These are phyloP conservation scores for Drosophila prolongata DNA, from an alignment of 2,888 invertebrate species.

Conservation along the genomic window DNA sequence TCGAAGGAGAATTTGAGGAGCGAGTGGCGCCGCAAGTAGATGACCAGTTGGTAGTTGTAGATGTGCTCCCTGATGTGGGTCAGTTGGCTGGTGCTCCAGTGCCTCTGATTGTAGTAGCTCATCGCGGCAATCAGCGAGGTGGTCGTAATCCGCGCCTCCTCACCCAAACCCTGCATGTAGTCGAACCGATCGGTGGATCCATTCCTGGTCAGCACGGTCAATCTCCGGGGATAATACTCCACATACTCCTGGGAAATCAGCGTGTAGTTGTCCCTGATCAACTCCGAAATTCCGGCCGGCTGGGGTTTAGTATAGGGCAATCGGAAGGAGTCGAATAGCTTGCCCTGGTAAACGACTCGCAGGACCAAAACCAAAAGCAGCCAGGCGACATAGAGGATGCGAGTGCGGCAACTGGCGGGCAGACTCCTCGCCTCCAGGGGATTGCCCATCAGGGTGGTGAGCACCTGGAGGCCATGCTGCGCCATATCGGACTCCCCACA, in stretches of 20 bases:
- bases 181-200: conserved; percentile 35
- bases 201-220: conserved; percentile 37
- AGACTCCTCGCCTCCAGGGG: conserved; percentile 50
- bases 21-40: conserved; percentile 73
- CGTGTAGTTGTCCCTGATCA: conserved; percentile 55
- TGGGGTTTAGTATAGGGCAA: conserved; percentile 52
- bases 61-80: conserved; percentile 70
- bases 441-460: conserved; percentile 72
- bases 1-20: conserved; percentile 64
- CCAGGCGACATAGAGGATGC: conserved; percentile 68
- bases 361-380: conserved; percentile 73
- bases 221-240: conserved; percentile 64
- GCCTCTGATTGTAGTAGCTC: conserved; percentile 57
- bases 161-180: conserved; percentile 33
- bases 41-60: conserved; percentile 62
- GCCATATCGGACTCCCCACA: conserved; percentile 50
- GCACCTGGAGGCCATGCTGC: conserved; percentile 53
- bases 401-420: conserved; percentile 58
- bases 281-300: conserved; percentile 61
- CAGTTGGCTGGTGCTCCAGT: conserved; percentile 58
- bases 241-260: conserved; percentile 37
- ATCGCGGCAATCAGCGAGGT: conserved; percentile 60
- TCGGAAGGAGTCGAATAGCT: conserved; percentile 78
- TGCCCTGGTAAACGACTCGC: conserved; percentile 82
- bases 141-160: conserved; percentile 33